phyloP scores from a whole-genome alignment of 2,888 invertebrate genomes.

The Helleia helle region DNA sequence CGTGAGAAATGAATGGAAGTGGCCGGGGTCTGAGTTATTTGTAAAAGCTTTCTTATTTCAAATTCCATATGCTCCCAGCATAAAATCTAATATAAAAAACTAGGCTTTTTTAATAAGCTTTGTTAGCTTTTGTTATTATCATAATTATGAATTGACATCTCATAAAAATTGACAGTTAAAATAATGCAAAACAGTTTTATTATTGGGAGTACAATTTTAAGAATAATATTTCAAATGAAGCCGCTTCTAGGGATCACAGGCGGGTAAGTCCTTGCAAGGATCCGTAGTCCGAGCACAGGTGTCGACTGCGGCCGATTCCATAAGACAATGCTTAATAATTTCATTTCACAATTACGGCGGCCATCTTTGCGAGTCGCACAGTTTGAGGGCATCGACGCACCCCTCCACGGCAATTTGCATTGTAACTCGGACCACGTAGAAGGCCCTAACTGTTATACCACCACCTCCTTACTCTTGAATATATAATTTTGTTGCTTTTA shows the following conservation, averaged over 20 bases:
- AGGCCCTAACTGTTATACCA: conserved; percentile 65
- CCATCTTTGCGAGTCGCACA: conserved; percentile 72
- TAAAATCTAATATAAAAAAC: too few species aligned
- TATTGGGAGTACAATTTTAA: too few species aligned
- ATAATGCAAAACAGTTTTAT: neutral
- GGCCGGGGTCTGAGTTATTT: conserved; percentile 23
- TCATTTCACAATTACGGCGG: conserved; percentile 72
- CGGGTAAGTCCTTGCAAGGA: neutral
- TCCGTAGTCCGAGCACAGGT: conserved; percentile 55
- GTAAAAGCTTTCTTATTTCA: too few species aligned
- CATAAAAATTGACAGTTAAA: too few species aligned
- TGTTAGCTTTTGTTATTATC: too few species aligned
- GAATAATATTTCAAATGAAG: neutral
- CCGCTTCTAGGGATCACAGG: neutral
- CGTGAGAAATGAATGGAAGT: conserved; percentile 58
- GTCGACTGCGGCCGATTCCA: conserved; percentile 73
- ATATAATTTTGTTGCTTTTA: conserved; percentile 74
- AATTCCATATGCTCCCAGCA: too few species aligned
- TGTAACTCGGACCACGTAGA: conserved; percentile 73
- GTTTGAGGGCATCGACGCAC: conserved; percentile 70
- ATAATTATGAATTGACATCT: too few species aligned
- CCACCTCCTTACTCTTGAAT: conserved; percentile 73
- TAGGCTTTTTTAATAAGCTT: too few species aligned
- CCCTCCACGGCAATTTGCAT: conserved; percentile 72
- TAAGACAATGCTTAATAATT: conserved; percentile 75